phyloP scores from a whole-genome alignment of 2,797 vertebrate genomes.

The Sebastes hopkinsi region DNA sequence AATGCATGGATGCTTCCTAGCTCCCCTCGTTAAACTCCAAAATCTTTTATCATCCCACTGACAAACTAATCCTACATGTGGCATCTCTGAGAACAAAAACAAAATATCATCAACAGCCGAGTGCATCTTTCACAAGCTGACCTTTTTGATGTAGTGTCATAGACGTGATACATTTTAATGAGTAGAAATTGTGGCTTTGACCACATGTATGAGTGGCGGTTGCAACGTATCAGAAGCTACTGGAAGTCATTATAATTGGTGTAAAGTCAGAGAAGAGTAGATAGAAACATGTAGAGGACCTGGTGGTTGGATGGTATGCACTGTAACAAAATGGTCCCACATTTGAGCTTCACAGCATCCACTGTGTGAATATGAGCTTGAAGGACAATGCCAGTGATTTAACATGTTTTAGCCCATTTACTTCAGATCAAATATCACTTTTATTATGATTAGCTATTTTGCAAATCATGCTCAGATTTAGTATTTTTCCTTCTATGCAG shows the following conservation, averaged over 20 bases:
- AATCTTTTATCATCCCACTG: constrained; percentile 16
- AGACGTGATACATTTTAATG: constrained; percentile 3
- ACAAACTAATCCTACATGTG: constrained; percentile 29
- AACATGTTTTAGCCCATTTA: not conserved
- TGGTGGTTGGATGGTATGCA: not conserved
- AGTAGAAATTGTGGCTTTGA: not conserved
- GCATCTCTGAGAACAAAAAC: not conserved
- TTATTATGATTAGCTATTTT: not conserved
- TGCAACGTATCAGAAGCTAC: not conserved
- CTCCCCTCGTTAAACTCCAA: constrained; percentile 1
- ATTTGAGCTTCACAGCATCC: not conserved
- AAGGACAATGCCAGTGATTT: not conserved
- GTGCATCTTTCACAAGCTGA: not conserved
- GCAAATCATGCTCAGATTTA: not conserved
- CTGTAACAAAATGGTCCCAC: not conserved
- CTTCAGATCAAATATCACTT: not conserved
- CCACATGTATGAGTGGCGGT: not conserved
- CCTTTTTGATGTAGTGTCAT: constrained; percentile 6
- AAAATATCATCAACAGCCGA: not conserved
- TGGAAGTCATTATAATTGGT: not conserved
- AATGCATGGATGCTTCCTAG: constrained; percentile 6
- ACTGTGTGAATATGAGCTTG: not conserved
- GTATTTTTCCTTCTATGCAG: not conserved
- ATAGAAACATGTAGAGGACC: not conserved
- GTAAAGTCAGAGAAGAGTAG: not conserved